A percentile compares a stretch with the other conserved stretches of the same genome.
Conservation (phyloP, 2,113 vertebrate species). For the Perognathus longimembris region DNA sequence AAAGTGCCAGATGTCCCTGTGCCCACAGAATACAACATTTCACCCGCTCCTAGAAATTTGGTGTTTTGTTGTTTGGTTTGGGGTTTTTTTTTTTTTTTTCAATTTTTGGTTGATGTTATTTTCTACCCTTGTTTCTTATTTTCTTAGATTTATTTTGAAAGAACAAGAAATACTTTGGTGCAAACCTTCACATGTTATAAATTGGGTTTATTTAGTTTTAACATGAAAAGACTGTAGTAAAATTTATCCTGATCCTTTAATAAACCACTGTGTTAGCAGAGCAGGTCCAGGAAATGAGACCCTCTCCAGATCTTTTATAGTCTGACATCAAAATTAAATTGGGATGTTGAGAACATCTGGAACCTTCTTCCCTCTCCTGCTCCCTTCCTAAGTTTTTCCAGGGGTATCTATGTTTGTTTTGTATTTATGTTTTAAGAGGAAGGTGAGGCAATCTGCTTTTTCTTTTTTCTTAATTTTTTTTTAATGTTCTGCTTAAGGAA, state of each 20-base stretch:
- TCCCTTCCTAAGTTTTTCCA: neutral
- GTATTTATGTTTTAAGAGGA: conserved; percentile 49
- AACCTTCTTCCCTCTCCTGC: neutral
- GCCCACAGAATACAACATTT: conserved; percentile 74
- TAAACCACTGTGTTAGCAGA: conserved; percentile 83
- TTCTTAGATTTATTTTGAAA: conserved; percentile 82
- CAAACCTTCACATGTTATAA: conserved; percentile 80
- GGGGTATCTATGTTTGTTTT: neutral
- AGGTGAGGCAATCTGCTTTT: neutral
- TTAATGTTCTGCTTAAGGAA: neutral
- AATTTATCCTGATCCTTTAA: conserved; percentile 84
- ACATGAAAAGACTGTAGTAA: conserved; percentile 82
- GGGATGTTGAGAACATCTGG: conserved; percentile 66
- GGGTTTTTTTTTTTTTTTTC: too few relatives aligned
- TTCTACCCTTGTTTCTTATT: conserved; percentile 73
- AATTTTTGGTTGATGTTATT: too few relatives aligned
- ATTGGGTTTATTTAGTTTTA: conserved; percentile 76
- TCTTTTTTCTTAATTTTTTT: neutral
- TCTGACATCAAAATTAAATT: conserved; percentile 82
- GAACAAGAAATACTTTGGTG: conserved; percentile 71
- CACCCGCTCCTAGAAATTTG: conserved; percentile 39
- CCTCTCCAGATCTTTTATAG: conserved; percentile 83
- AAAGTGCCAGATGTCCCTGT: conserved; percentile 65
- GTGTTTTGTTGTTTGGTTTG: neutral
- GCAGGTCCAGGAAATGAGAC: conserved; percentile 81